Percentiles rank a stretch among this genome's conserved stretches.
Conservation (phyloP, 2,797 vertebrate species). For the Enteromius thamalakanensis region DNA sequence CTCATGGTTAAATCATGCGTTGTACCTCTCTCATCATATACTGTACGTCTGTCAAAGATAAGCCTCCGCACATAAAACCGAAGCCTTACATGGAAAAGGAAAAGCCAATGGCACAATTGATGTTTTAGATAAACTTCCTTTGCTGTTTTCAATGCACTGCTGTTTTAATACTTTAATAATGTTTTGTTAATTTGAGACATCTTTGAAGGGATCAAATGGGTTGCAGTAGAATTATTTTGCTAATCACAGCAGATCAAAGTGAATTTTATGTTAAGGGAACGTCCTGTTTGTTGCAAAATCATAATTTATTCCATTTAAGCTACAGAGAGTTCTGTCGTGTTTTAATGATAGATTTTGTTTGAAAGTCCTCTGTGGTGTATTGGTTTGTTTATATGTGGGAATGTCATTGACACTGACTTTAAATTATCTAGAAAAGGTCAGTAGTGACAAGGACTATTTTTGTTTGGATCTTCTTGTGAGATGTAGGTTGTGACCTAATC, state of each 20-base stretch:
- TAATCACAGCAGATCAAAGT: conserved; percentile 18
- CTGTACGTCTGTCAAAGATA: conserved; percentile 7
- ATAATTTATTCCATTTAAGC: conserved; percentile 36
- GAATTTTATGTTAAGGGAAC: conserved; percentile 24
- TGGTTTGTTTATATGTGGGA: conserved; percentile 21
- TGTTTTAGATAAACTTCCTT: conserved; percentile 10
- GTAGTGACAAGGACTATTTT: conserved; percentile 1
- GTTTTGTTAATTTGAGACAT: neutral
- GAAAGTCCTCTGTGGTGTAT: neutral
- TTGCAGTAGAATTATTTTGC: conserved; percentile 1
- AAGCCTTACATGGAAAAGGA: neutral
- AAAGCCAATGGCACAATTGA: conserved; percentile 10
- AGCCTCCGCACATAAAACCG: neutral
- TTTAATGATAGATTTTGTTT: conserved; percentile 15
- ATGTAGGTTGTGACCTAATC: neutral
- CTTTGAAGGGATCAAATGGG: conserved; percentile 19
- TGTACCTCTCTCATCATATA: neutral
- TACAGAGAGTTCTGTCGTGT: conserved; percentile 4
- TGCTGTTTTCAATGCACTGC: conserved; percentile 43
- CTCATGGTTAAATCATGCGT: neutral
- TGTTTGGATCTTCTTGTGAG: conserved; percentile 18
- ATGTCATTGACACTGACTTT: conserved; percentile 20
- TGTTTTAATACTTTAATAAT: neutral
- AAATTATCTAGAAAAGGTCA: conserved; percentile 1
- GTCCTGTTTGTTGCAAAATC: neutral